Percentiles rank a stretch among this genome's conserved stretches.
These are phyloP conservation scores for Alloplasta piceator DNA, from an alignment of 2,888 invertebrate species.

Conservation along the genomic window DNA sequence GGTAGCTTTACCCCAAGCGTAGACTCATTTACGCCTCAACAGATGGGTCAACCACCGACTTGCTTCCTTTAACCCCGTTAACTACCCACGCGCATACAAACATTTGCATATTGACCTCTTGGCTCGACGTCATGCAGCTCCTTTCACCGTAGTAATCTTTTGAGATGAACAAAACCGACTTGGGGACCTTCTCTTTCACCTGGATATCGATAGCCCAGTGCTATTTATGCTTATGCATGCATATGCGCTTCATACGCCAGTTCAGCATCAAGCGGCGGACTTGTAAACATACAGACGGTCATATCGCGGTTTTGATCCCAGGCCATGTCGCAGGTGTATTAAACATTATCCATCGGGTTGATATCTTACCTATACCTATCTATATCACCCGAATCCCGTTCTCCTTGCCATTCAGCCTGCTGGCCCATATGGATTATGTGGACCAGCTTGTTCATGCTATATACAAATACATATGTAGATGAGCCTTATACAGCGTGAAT, in stretches of 20 bases:
- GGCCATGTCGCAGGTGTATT: slow-evolving; percentile 27
- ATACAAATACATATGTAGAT: slow-evolving; percentile 16
- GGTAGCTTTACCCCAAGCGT: slow-evolving; percentile 69
- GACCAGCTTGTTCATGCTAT: slow-evolving; percentile 49
- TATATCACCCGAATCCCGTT: slow-evolving; percentile 24
- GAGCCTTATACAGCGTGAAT: slow-evolving; percentile 13
- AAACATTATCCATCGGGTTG: slow-evolving; percentile 40
- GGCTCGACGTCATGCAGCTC: slow-evolving; percentile 3
- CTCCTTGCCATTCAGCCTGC: slow-evolving; percentile 39
- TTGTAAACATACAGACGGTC: neutral
- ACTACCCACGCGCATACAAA: slow-evolving; percentile 13
- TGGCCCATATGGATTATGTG: slow-evolving; percentile 38
- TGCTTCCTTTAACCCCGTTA: slow-evolving; percentile 46
- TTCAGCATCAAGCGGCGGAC: too few species aligned
- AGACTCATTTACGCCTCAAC: slow-evolving; percentile 77
- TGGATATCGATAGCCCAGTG: neutral
- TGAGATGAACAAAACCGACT: slow-evolving; percentile 58
- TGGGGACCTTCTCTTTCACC: slow-evolving; percentile 38
- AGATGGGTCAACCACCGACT: slow-evolving; percentile 76
- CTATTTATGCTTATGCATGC: too few species aligned
- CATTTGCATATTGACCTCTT: slow-evolving; percentile 20
- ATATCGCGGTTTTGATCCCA: slow-evolving; percentile 16
- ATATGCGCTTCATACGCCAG: too few species aligned
- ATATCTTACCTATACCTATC: neutral
- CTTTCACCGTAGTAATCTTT: slow-evolving; percentile 49